Evolutionary conservation across 2,888 invertebrate genomes (phyloP).

Genomic region (Eledona agricola): DNA sequence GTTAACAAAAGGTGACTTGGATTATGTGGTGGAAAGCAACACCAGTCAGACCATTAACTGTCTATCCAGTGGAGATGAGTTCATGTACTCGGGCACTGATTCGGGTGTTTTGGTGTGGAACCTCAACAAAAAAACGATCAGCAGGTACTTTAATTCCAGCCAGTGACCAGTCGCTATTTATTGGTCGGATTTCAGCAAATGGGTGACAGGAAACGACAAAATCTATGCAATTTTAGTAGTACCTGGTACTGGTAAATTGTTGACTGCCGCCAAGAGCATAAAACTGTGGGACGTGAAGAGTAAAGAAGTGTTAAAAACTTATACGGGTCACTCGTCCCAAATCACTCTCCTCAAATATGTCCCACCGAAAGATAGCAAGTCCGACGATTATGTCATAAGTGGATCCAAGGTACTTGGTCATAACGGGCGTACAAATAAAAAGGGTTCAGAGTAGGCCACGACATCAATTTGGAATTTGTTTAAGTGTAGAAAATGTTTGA

Average conservation of each 20-base stretch:
- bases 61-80: constrained; percentile 66
- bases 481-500: too few species aligned
- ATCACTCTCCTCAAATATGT: constrained; percentile 63
- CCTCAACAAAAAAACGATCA: constrained; percentile 63
- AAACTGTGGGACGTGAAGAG: constrained; percentile 72
- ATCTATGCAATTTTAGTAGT: constrained; percentile 71
- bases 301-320: constrained; percentile 69
- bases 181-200: constrained; percentile 64
- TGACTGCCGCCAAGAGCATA: constrained; percentile 63
- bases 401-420: constrained; percentile 63
- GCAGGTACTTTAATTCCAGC: constrained; percentile 61
- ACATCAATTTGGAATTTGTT: too few species aligned
- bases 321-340: constrained; percentile 71
- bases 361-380: constrained; percentile 47
- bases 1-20: constrained; percentile 71
- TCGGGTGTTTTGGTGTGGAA: constrained; percentile 68
- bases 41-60: constrained; percentile 58
- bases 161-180: neutral
- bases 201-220: constrained; percentile 70
- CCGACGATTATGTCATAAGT: constrained; percentile 62
- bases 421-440: too few species aligned
- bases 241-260: constrained; percentile 62
- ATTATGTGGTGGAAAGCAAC: constrained; percentile 66
- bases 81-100: constrained; percentile 67
- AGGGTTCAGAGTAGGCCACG: too few species aligned